Conservation (phyloP, 1,140 invertebrate genomes). For the Gonatopus flavifemur region DNA sequence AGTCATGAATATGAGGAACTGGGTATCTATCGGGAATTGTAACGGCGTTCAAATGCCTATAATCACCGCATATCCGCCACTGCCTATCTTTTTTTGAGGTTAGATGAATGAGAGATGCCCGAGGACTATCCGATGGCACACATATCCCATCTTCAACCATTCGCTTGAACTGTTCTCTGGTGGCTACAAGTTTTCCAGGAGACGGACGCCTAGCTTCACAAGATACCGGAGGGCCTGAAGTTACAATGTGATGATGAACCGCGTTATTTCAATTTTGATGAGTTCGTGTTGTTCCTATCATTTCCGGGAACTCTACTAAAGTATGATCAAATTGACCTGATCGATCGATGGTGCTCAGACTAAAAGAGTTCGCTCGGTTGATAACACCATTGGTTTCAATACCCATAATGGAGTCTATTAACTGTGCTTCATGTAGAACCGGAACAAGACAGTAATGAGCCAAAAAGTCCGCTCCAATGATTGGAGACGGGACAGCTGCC, state of each 20-base stretch:
- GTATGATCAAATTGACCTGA: neutral
- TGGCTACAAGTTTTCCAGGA: neutral
- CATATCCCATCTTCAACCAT: neutral
- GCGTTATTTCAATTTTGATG: neutral
- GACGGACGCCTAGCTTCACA: neutral
- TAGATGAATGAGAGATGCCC: neutral
- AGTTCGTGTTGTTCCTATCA: neutral
- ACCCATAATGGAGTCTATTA: no score
- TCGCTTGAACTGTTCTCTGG: neutral
- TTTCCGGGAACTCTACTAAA: neutral
- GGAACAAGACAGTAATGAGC: neutral
- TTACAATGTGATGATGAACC: neutral
- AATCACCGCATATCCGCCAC: conserved; percentile 33
- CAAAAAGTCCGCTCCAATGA: no score
- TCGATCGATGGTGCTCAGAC: neutral
- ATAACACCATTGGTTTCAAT: neutral
- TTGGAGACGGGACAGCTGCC: no score
- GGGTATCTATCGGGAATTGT: conserved; percentile 50
- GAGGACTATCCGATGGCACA: neutral
- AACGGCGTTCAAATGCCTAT: conserved; percentile 23
- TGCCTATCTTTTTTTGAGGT: conserved; percentile 13
- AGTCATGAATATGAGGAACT: conserved; percentile 32
- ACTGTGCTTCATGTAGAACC: neutral
- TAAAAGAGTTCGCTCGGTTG: neutral
- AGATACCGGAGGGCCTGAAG: neutral